Evolutionary conservation across 2,113 vertebrate species (phyloP), one percentile per base, ranked within the genome.

Genomic region (Sterrhoptilus dennistouni): DNA sequence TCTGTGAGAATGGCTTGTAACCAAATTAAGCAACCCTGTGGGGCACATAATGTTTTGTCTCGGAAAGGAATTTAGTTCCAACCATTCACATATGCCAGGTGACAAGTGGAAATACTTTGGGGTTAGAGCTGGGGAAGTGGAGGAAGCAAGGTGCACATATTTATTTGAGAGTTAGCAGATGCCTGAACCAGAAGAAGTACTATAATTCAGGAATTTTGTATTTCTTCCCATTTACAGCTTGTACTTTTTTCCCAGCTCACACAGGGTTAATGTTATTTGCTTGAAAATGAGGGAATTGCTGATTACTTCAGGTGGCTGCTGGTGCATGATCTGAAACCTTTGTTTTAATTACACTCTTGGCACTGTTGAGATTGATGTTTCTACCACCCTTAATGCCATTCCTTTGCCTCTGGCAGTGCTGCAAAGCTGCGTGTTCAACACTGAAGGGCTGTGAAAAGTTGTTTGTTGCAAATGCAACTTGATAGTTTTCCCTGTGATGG

Each of bases 31-130:
- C 44, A 85, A 40, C 71, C 38, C 47, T 71, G 36, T 64, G 68
- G 83, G 79, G 64, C 79, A 83, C 57, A 50, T 47, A 28, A n/a
- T 72, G 21, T 81, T 97, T 92, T 89, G 83, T 95, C 76, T 90
- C 0, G 0, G 80, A 54, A 71, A 79, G 68, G 44, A 93, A 95
- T 94, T 91, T 66, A 68, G 16, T 82, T 87, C 45, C 45, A 77
- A 29, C 35, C 54, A 35, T 87, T 95, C 75, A 42, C 36, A 53
- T 77, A 49, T 49, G 68, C 44, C 65, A 84, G 60, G 79, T 92
- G 89, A 78, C 76, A 83, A 89, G 12, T 77, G 52, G 84, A 70
- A 90, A 66, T 72, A 64, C n/a, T 92, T 70, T n/a, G 29, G 7
- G 22, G 60, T 94, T 90, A 53, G 76, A 57, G 38, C 38, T 80